A percentile compares a stretch with the other conserved stretches of the same genome.
Conservation (phyloP, 2,797 vertebrate species). For the Melanotaenia nigrans region DNA sequence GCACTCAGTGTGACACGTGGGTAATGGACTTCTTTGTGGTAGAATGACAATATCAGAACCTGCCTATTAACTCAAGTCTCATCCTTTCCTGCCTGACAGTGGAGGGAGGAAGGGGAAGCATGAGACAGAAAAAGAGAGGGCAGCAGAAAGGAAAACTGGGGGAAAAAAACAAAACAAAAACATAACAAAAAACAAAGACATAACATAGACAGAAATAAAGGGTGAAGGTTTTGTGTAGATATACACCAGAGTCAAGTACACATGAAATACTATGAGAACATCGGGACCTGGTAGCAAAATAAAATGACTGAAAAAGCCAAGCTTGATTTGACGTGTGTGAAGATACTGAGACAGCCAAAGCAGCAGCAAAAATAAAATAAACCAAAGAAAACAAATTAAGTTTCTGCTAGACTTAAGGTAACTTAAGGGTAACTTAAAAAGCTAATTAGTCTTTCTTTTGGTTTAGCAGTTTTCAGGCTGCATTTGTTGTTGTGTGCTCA, state of each 20-base stretch:
- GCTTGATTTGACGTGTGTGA: conserved; percentile 19
- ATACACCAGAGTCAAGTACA: conserved; percentile 25
- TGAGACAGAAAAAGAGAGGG: conserved; percentile 2
- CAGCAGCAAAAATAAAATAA: background rate
- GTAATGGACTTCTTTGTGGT: conserved; percentile 77
- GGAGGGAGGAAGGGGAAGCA: conserved; percentile 19
- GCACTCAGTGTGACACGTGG: conserved; percentile 65
- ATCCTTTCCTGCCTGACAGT: conserved; percentile 52
- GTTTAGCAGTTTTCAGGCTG: background rate
- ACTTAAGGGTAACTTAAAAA: background rate
- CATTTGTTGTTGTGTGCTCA: background rate
- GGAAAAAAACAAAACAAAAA: conserved; percentile 9
- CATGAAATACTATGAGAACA: conserved; percentile 21
- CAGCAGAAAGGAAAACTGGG: conserved; percentile 15
- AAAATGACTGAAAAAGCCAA: conserved; percentile 19
- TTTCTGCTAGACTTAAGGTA: conserved; percentile 1
- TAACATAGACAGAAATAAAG: conserved; percentile 23
- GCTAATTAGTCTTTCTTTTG: background rate
- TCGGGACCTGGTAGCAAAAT: conserved; percentile 17
- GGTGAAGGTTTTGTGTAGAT: conserved; percentile 20
- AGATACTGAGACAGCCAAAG: background rate
- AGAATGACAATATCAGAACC: conserved; percentile 70
- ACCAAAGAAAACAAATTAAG: conserved; percentile 5
- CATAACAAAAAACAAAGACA: conserved; percentile 12
- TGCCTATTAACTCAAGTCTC: conserved; percentile 71